A percentile compares a stretch with the other conserved stretches of the same genome.
Conservation (phyloP, 23 tunicate genomes). For the Halocynthia aurantium region DNA sequence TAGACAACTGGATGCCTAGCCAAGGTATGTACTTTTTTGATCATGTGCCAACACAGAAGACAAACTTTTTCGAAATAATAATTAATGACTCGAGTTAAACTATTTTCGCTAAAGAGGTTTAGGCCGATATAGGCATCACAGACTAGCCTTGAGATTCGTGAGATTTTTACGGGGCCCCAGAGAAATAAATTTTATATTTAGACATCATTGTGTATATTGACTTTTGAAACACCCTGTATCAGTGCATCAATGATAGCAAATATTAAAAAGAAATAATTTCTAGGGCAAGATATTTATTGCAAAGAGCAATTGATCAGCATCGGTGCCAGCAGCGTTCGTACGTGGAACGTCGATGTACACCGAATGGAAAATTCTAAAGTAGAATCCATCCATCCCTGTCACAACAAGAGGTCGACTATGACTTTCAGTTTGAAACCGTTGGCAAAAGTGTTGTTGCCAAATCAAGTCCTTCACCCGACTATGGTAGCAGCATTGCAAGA, state of each 20-base stretch:
- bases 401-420: neutral
- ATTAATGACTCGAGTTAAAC: no score
- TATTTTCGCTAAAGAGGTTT: no score
- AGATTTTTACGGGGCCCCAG: no score
- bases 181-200: no score
- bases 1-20: neutral
- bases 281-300: constrained; percentile 1
- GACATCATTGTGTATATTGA: no score
- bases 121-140: no score
- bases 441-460: constrained; percentile 35
- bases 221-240: no score
- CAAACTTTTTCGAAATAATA: no score
- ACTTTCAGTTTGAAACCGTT: constrained; percentile 35
- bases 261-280: no score
- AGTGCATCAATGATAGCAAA: no score
- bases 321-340: constrained; percentile 40
- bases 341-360: constrained; percentile 33
- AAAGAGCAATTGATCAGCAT: constrained; percentile 38
- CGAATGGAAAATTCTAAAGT: neutral
- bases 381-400: neutral
- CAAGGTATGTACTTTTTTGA: constrained; percentile 2
- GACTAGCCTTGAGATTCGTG: no score
- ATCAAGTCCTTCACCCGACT: constrained; percentile 12
- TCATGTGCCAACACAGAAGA: no score
- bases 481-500: constrained; percentile 30